Evolutionary conservation across 2,797 vertebrate genomes (phyloP).

Genomic region (Lagorchestes hirsutus): DNA sequence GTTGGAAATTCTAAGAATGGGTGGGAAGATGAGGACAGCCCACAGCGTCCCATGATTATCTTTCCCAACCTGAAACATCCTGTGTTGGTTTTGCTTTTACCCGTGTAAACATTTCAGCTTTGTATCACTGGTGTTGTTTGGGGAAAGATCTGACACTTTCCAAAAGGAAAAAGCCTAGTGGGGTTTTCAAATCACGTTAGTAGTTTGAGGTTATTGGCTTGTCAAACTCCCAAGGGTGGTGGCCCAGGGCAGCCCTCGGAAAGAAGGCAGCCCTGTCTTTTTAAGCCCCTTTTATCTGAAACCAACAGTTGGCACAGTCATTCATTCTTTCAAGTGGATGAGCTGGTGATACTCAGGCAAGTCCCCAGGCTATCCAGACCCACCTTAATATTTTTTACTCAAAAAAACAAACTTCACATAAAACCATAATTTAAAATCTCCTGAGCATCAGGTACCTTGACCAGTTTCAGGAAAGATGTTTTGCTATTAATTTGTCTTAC

Average conservation of each 20-base stretch:
- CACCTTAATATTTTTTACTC: not conserved
- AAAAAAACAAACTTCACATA: not conserved
- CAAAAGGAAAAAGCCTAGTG: constrained; percentile 26
- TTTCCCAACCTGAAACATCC: constrained; percentile 24
- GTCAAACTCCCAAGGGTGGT: constrained; percentile 29
- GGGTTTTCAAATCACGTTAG: constrained; percentile 14
- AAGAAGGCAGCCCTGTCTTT: constrained; percentile 6
- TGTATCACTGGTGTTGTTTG: not conserved
- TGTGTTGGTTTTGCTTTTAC: not conserved
- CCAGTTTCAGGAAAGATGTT: not conserved
- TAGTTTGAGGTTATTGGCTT: constrained; percentile 13
- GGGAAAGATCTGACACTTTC: constrained; percentile 36
- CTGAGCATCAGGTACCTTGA: constrained; percentile 24
- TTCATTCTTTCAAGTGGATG: constrained; percentile 26
- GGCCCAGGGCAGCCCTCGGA: not conserved
- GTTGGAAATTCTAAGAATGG: constrained; percentile 24
- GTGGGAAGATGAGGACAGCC: not conserved
- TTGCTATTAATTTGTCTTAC: not conserved
- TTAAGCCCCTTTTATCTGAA: constrained; percentile 32
- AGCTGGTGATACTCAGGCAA: not conserved
- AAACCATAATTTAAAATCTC: constrained; percentile 5
- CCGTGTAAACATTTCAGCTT: not conserved
- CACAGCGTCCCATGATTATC: not conserved
- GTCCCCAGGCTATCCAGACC: not conserved
- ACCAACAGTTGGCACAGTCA: not conserved